Base-by-base conservation (phyloP, 1,140 invertebrate species). In the Drosophila repleta region DNA sequence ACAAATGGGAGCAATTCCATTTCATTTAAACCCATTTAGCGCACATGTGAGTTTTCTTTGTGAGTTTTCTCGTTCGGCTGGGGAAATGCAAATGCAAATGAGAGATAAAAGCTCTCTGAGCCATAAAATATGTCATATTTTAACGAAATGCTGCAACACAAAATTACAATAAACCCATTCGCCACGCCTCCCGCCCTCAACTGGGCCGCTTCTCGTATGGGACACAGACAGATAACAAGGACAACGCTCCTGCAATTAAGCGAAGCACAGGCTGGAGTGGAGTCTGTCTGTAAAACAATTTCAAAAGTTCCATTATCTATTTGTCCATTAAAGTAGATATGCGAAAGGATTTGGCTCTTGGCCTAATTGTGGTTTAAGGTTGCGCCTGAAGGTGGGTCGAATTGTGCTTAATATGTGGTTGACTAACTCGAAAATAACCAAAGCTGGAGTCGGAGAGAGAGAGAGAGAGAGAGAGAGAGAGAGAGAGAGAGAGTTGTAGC, bases 81-180 rank as follows among this genome's bases (percentile, higher is more conserved):
- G 17, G 17, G 35, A 56, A 73, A 48, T 37, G 61, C 37, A 74
- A 71, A 85, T 88, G 84, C 76, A 88, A 88, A 88, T 88, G 58
- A 60, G 48, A 81, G 81, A 90, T 85, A 90, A 81, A 90, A 85
- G 74, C 74, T 58, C 70, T 76, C 29, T 89, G 89, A 89, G 78
- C 74, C 77, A 90, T 90, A 90, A 90, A 90, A 90, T 90, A 90
- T 90, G 88, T 90, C 88, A 90, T 90, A 90, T 90, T 85, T 90
- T 90, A 90, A 63, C 82, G 76, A 87, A 85, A 87, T 85, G 82
- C 63, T 85, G 82, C 77, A 77, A 3, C 65, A 73, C 74, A 72
- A 80, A 87, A 90, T 90, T 90, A 85, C 78, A 84, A 90, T 90
- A 81, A 90, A 90, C 75, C 84, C 88, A 90, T 90, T 90, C 76